Evolutionary conservation across 1,140 invertebrate species (phyloP), one percentile per base, ranked within the genome.

Genomic region (Tetramorium parvispinum): DNA sequence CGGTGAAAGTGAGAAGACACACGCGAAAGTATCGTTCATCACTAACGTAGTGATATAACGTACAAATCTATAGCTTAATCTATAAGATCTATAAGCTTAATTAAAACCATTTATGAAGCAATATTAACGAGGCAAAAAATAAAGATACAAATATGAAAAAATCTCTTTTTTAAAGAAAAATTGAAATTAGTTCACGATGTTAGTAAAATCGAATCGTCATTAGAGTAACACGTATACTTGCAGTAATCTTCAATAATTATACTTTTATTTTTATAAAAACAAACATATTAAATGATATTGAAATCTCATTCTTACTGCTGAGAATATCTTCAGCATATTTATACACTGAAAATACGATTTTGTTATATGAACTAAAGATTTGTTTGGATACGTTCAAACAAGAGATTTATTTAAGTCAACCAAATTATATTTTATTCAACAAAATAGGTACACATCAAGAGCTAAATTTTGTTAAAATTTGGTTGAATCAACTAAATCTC

Each of bases 21-120:
- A 83, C 79, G 79, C 79, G 27, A 83, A 43, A 75, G 21, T 59
- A 59, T 59, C 79, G 27, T 83, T 83, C 53, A 37, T 82, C 24
- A 57, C 24, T 24, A 37, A 46, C 24, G 18, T 13, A 13, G 3
- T 49, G 40, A 46, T 73, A 13, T 40, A 46, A 83, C 27, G 24
- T 51, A 68, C 13, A 37, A 37, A 65, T 32, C n/a, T n/a, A n/a
- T n/a, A n/a, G n/a, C n/a, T n/a, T n/a, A n/a, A n/a, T n/a, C n/a
- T n/a, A n/a, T n/a, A n/a, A n/a, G 11, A 78, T 63, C n/a, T 51
- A 59, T 83, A 43, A 43, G n/a, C 11, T 81, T 81, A 55, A 81
- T 81, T 43, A 51, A 66, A 43, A 8, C 6, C 10, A 16, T 59
- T 21, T 46, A 43, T 16, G 10, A 68, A 13, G 0, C 7, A 27